phyloP scores from a whole-genome alignment of 2,888 invertebrate species.

The Mythimna impura region DNA sequence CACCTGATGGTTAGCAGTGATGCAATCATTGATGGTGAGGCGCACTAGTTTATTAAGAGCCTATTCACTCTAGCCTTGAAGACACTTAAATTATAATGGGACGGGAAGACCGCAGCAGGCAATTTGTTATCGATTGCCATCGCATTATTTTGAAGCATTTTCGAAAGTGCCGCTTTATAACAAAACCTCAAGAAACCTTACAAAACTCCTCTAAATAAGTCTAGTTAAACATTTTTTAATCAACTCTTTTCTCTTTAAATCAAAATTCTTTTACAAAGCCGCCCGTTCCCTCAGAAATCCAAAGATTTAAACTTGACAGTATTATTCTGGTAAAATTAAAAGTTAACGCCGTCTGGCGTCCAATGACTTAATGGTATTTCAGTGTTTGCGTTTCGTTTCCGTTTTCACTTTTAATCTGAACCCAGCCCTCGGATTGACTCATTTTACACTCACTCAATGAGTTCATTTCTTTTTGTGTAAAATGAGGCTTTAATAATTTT shows the following conservation, averaged over 20 bases:
- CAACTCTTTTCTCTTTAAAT: conserved; percentile 59
- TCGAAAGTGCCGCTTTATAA: conserved; percentile 3
- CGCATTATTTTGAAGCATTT: not conserved
- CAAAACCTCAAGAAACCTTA: conserved; percentile 11
- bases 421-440: conserved; percentile 67
- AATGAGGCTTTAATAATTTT: conserved; percentile 65
- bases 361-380: conserved; percentile 86
- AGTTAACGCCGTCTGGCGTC: conserved; percentile 75
- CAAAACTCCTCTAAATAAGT: conserved; percentile 41
- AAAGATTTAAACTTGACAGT: conserved; percentile 68
- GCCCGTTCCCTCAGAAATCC: conserved; percentile 58
- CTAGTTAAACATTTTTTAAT: conserved; percentile 57
- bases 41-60: too few relatives aligned
- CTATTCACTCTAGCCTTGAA: too few relatives aligned
- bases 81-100: too few relatives aligned
- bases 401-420: conserved; percentile 81
- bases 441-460: conserved; percentile 66
- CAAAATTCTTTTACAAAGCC: conserved; percentile 61
- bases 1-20: too few relatives aligned
- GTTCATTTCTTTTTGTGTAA: conserved; percentile 68
- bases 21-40: too few relatives aligned
- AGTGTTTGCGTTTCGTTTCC: conserved; percentile 84
- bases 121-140: not conserved
- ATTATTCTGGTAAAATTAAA: conserved; percentile 80
- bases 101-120: too few relatives aligned